phyloP scores from a whole-genome alignment of 2,888 invertebrate species.

The Blera fallax region DNA sequence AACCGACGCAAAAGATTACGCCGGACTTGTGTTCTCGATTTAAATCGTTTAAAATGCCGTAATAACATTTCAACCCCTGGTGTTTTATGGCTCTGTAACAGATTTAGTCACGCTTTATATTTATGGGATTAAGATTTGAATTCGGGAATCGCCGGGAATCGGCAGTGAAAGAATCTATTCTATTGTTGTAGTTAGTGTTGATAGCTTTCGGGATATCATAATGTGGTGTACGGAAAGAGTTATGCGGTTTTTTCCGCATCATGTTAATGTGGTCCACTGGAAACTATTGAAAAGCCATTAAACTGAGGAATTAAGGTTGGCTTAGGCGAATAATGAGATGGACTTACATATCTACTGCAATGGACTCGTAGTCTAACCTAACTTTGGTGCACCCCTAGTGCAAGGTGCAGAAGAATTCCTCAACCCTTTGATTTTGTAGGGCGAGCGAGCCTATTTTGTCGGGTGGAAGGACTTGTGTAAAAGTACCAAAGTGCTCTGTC shows the following conservation, averaged over 20 bases:
- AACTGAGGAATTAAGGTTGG: constrained; percentile 22
- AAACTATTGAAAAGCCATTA: constrained; percentile 31
- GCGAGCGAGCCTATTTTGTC: too few relatives aligned
- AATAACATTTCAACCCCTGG: constrained; percentile 74
- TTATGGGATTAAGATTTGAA: constrained; percentile 72
- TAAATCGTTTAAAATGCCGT: constrained; percentile 74
- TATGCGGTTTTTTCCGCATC: constrained; percentile 29
- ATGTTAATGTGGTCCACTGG: constrained; percentile 9
- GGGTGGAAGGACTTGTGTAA: too few relatives aligned
- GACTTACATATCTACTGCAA: too few relatives aligned
- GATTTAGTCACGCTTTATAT: constrained; percentile 74
- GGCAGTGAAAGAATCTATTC: constrained; percentile 54
- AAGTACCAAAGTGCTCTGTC: too few relatives aligned
- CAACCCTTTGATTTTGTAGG: too few relatives aligned
- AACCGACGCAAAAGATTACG: constrained; percentile 71
- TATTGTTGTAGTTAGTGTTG: constrained; percentile 40
- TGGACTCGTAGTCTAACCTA: too few relatives aligned
- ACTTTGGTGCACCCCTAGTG: too few relatives aligned
- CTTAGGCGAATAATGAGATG: background rate
- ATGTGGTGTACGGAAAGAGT: constrained; percentile 23
- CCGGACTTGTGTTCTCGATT: constrained; percentile 74
- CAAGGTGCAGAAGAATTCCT: too few relatives aligned
- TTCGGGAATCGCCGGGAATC: constrained; percentile 34
- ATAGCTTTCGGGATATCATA: constrained; percentile 10
- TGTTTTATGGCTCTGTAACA: constrained; percentile 75